Evolutionary conservation across 2,113 vertebrate species (phyloP).

Genomic region (Thalassarche chlororhynchos): DNA sequence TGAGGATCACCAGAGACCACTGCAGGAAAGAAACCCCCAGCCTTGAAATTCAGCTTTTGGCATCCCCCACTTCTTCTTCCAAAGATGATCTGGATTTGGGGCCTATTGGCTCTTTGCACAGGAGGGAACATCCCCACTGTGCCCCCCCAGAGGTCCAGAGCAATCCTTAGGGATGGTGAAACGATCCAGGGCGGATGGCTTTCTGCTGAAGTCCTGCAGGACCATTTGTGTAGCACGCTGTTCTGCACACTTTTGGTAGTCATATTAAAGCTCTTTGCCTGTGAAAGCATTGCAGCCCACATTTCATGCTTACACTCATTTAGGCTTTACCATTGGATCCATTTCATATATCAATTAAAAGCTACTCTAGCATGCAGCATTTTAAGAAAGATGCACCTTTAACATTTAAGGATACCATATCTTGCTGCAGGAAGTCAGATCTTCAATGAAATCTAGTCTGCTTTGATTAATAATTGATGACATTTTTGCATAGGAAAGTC

Average conservation of each 20-base stretch:
- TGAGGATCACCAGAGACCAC: not conserved
- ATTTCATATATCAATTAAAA: not conserved
- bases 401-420: not conserved
- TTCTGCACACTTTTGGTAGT: not conserved
- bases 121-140: rapidly evolving
- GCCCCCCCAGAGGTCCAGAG: rapidly evolving
- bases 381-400: slow-evolving; percentile 4
- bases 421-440: slow-evolving; percentile 23
- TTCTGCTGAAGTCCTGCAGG: not conserved
- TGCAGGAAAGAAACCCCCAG: not conserved
- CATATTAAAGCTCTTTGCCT: not conserved
- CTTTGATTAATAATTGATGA: slow-evolving; percentile 67
- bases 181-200: rapidly evolving
- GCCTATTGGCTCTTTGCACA: not conserved
- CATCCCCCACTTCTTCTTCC: not conserved
- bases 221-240: not conserved
- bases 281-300: not conserved
- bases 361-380: not conserved
- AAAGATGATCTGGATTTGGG: not conserved
- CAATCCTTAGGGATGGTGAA: not conserved
- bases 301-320: not conserved
- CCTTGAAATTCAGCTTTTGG: not conserved
- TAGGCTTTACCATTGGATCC: not conserved
- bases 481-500: slow-evolving; percentile 1
- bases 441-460: slow-evolving; percentile 25